Percentiles rank a stretch among this genome's conserved stretches.
Evolutionary conservation across 2,797 vertebrate genomes (phyloP).

Genomic region (Myotis daubentonii): DNA sequence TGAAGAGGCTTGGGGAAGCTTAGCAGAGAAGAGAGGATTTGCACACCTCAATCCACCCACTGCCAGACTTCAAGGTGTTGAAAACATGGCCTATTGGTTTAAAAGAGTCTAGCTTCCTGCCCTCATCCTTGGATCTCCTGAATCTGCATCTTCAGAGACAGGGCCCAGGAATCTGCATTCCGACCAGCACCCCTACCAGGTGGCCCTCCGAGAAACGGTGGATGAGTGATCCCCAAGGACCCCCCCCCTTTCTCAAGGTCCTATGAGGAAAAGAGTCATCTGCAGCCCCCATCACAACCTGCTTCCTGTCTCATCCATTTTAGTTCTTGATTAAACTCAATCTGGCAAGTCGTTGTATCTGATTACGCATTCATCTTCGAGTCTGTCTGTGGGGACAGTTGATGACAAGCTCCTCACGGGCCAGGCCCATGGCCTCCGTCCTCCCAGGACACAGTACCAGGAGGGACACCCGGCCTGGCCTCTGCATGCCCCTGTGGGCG

Average conservation of each 20-base stretch:
- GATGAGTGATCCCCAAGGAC: background rate
- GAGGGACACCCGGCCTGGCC: background rate
- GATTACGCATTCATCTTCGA: conserved; percentile 76
- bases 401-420: background rate
- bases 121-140: background rate
- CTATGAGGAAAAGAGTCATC: conserved; percentile 44
- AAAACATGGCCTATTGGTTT: background rate
- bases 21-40: background rate
- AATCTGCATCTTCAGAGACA: background rate
- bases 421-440: background rate
- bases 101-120: background rate
- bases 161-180: background rate
- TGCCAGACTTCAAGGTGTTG: background rate
- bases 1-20: background rate
- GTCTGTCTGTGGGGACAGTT: conserved; percentile 60
- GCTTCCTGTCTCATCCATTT: conserved; percentile 71
- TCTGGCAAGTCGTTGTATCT: conserved; percentile 71
- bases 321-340: conserved; percentile 78
- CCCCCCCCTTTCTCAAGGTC: conserved; percentile 41
- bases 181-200: too few relatives aligned
- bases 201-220: background rate
- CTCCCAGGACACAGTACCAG: background rate
- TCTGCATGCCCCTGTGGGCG: background rate
- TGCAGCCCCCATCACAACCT: conserved; percentile 11
- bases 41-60: accelerated